Percentiles rank a stretch among this genome's conserved stretches.
These are phyloP conservation scores for Therioaphis trifolii DNA, from an alignment of 2,888 invertebrate species.

Conservation along the genomic window DNA sequence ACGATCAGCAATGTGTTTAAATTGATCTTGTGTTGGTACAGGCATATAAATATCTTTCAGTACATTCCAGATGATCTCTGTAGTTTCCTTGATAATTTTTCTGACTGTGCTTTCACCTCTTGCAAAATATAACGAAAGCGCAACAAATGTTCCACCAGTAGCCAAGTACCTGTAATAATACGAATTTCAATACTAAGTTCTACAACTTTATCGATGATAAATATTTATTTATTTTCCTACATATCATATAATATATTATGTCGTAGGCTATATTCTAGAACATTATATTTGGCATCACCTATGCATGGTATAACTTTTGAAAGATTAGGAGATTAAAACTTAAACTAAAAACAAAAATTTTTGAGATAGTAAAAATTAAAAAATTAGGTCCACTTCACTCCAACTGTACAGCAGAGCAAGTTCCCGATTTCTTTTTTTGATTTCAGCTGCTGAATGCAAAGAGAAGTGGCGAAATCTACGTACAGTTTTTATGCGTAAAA, in stretches of 20 bases:
- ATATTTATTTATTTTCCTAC: neutral
- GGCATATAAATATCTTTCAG: slow-evolving; percentile 65
- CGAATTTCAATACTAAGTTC: slow-evolving; percentile 1
- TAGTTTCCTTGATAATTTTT: slow-evolving; percentile 64
- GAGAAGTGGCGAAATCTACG: slow-evolving; percentile 65
- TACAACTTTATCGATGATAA: slow-evolving; percentile 11
- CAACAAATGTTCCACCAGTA: slow-evolving; percentile 65
- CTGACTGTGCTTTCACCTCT: slow-evolving; percentile 65
- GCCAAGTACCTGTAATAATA: slow-evolving; percentile 66
- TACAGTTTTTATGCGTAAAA: slow-evolving; percentile 63
- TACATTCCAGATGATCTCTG: slow-evolving; percentile 65
- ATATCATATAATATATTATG: neutral
- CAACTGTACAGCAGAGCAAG: too few species aligned
- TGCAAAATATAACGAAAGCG: slow-evolving; percentile 65
- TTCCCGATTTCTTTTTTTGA: neutral
- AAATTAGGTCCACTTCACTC: too few species aligned
- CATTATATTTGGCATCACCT: neutral
- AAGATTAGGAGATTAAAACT: too few species aligned
- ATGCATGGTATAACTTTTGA: neutral
- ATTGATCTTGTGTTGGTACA: too few species aligned
- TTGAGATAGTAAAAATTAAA: too few species aligned
- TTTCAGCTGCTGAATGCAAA: slow-evolving; percentile 63
- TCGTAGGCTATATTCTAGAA: too few species aligned
- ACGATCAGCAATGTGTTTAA: too few species aligned
- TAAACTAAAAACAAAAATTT: too few species aligned